A percentile compares a stretch with the other conserved stretches of the same genome.
These are phyloP conservation scores for Oxyura jamaicensis DNA, from an alignment of 2,113 vertebrate species.

Conservation along the genomic window DNA sequence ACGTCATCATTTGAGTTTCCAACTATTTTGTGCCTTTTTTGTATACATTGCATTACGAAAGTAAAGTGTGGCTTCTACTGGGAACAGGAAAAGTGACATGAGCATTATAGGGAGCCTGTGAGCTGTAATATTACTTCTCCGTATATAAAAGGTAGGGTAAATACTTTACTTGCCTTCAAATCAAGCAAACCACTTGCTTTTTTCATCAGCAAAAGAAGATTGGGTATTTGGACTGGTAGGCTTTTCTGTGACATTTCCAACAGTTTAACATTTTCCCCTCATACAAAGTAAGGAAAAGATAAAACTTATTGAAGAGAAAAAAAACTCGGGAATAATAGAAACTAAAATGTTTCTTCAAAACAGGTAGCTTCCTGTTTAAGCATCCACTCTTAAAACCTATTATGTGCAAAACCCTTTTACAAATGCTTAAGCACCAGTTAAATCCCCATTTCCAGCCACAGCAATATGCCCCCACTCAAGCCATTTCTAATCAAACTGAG, in stretches of 20 bases:
- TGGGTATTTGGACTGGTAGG: not conserved
- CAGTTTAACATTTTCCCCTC: not conserved
- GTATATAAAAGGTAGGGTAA: not conserved
- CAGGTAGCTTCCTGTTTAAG: constrained; percentile 36
- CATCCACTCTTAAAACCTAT: not conserved
- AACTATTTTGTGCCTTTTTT: not conserved
- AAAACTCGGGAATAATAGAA: constrained; percentile 23
- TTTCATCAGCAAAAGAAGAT: not conserved
- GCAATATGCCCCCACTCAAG: not conserved
- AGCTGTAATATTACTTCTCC: not conserved
- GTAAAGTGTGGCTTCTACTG: not conserved
- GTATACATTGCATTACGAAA: not conserved
- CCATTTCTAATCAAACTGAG: constrained; percentile 26
- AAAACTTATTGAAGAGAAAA: not conserved
- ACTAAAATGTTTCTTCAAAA: constrained; percentile 27
- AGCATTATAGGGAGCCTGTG: not conserved
- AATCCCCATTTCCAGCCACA: not conserved
- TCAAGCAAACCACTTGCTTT: not conserved
- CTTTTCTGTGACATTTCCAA: not conserved
- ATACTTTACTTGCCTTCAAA: not conserved
- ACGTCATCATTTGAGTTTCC: not conserved
- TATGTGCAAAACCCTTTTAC: constrained; percentile 32
- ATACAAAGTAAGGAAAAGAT: not conserved
- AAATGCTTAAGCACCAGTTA: constrained; percentile 33
- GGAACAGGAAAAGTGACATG: not conserved